Percentiles rank a stretch among this genome's conserved stretches.
phyloP scores from a whole-genome alignment of 2,888 invertebrate species.

The Cotesia congregata region DNA sequence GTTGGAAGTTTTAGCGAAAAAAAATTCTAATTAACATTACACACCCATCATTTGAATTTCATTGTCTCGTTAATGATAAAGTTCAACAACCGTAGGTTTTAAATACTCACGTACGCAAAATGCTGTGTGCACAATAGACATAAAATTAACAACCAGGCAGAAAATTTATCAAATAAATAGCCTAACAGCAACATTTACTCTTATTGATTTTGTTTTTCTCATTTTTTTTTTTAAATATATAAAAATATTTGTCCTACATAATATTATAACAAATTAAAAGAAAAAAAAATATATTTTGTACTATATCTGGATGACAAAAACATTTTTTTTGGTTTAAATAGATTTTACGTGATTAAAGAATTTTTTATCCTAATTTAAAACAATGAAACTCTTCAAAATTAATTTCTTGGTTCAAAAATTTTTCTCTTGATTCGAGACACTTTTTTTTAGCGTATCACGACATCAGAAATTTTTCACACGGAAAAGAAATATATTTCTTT shows the following conservation, averaged over 20 bases:
- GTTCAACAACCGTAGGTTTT: constrained; percentile 15
- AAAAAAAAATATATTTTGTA: no score
- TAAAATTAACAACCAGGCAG: not conserved
- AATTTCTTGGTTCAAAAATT: no score
- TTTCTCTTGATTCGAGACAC: no score
- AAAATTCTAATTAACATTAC: constrained; percentile 1
- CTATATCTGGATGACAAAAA: no score
- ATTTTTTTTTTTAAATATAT: not conserved
- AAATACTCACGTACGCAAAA: not conserved
- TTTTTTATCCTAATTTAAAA: no score
- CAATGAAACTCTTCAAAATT: no score
- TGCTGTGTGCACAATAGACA: not conserved
- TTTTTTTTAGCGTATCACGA: no score
- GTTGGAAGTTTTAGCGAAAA: constrained; percentile 18
- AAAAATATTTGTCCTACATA: not conserved
- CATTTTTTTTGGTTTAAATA: no score
- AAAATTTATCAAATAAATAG: not conserved
- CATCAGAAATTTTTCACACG: no score
- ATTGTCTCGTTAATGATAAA: constrained; percentile 29
- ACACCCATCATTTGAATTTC: not conserved
- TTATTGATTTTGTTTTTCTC: not conserved
- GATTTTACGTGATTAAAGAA: no score
- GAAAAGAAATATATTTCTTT: no score
- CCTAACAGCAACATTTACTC: not conserved
- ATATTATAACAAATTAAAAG: no score